These are phyloP conservation scores for Leiothrix lutea DNA, from an alignment of 2,113 vertebrate genomes.

Conservation along the genomic window DNA sequence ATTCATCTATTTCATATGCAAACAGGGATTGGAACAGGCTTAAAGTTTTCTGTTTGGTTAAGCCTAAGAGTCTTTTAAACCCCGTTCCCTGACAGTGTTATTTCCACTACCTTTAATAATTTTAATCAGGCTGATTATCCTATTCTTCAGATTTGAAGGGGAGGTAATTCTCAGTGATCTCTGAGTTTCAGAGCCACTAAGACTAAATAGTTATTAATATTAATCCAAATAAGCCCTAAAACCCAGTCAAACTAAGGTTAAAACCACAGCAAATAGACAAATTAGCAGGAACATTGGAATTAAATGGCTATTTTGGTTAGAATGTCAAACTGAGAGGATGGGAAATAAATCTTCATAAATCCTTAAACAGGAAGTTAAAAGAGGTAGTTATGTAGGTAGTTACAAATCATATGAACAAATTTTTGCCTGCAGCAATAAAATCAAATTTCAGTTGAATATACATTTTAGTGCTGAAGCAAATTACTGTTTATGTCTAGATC, in stretches of 20 bases:
- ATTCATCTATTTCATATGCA: background rate
- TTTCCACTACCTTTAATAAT: background rate
- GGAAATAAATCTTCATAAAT: conserved; percentile 50
- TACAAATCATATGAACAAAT: background rate
- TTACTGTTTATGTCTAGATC: conserved; percentile 62
- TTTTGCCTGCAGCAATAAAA: conserved; percentile 50
- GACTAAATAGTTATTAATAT: conserved; percentile 2
- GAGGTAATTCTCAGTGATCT: background rate
- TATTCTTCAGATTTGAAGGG: background rate
- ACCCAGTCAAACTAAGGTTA: conserved; percentile 20
- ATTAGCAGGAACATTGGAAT: conserved; percentile 13
- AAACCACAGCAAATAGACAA: conserved; percentile 12
- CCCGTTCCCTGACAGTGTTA: background rate
- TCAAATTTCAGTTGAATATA: conserved; percentile 5
- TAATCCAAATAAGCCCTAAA: background rate
- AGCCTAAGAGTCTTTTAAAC: background rate
- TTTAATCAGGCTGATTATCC: conserved; percentile 6
- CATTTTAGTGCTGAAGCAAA: conserved; percentile 12
- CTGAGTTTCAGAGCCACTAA: background rate
- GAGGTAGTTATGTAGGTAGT: background rate
- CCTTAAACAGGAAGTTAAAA: conserved; percentile 9
- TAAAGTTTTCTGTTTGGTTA: background rate
- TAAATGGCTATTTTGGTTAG: background rate
- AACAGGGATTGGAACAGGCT: background rate
- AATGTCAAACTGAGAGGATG: conserved; percentile 10